Evolutionary conservation across 2,113 vertebrate species (phyloP), one percentile per base, ranked within the genome.

Genomic region (Sturnira hondurensis): DNA sequence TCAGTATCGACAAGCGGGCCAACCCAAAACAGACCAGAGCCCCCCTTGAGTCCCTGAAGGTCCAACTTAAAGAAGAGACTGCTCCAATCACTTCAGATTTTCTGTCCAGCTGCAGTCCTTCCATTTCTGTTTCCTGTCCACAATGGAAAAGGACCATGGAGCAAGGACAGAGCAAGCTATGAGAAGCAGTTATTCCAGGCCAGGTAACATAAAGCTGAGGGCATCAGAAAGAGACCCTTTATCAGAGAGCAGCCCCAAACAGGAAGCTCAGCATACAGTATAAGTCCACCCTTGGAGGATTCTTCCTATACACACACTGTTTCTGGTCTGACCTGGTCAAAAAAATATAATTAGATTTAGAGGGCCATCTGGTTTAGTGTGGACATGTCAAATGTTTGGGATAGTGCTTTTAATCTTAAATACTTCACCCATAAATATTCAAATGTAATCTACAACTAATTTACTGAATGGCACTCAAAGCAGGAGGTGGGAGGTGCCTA

Each of bases 401-500:
- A 4, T 38, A 50, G 45, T 58, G 15, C n/a, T 95, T 85, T 85
- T 12, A 36, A 31, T 70, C 63, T 54, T 82, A 7, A 78, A 38
- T 33, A 81, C 7, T 73, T 71, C 19, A 77, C 9, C 74, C 81
- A 47, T 63, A 73, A 28, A 84, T 31, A 84, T 17, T 47, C 24
- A 54, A 86, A 74, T 65, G 38, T 47, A 68, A 92, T 50, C 88
- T 89, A 82, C 6, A 73, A 4, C 83, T 68, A 56, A 17, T 11
- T 90, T 45, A 82, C 0, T 50, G 81, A 88, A 14, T n/a, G 78
- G 67, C 4, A 70, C n/a, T 7, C 22, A 24, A 45, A 41, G 54
- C 22, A n/a, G 11, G 41, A 47, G 54, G 17, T 0, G 10, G 20
- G 54, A 3, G 6, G 20, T 50, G 10, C 54, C 97, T 97, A 99